Conservation (phyloP, 1,140 invertebrate genomes). For the Tribolium madens region DNA sequence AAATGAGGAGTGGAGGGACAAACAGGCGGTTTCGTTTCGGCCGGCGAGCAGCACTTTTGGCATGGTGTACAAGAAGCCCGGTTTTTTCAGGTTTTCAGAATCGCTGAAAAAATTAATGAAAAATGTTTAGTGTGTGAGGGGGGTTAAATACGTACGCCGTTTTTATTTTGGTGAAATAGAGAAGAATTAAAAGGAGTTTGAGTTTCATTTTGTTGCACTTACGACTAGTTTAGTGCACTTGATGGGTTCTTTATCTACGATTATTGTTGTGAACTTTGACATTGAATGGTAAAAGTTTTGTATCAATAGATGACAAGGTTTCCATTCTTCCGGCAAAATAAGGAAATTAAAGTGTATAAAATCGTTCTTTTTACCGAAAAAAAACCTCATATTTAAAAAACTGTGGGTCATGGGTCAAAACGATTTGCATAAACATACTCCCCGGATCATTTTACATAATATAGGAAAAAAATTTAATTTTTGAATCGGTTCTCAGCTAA, state of each 20-base stretch:
- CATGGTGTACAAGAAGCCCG: conserved; percentile 57
- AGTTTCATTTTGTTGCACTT: conserved; percentile 30
- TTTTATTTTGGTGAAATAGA: neutral
- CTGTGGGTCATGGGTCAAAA: too few species aligned
- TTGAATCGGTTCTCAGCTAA: too few species aligned
- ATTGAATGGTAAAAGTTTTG: conserved; percentile 11
- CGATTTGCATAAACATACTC: too few species aligned
- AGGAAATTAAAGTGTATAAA: too few species aligned
- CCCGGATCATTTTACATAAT: too few species aligned
- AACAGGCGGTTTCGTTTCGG: conserved; percentile 60
- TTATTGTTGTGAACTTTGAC: conserved; percentile 23
- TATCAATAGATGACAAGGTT: neutral
- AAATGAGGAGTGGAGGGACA: conserved; percentile 53
- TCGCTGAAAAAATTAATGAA: too few species aligned
- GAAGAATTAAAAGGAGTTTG: conserved; percentile 16
- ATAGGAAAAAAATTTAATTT: too few species aligned
- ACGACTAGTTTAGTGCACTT: conserved; percentile 1
- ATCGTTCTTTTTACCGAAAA: too few species aligned
- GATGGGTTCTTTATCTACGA: conserved; percentile 13
- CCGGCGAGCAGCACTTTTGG: conserved; percentile 57
- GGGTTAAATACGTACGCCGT: neutral
- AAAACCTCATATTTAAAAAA: too few species aligned
- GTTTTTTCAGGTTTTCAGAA: conserved; percentile 46
- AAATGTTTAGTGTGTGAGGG: too few species aligned
- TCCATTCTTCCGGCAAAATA: neutral